Base-by-base conservation (phyloP, 2,113 vertebrate species). In the Gila orcuttii region DNA sequence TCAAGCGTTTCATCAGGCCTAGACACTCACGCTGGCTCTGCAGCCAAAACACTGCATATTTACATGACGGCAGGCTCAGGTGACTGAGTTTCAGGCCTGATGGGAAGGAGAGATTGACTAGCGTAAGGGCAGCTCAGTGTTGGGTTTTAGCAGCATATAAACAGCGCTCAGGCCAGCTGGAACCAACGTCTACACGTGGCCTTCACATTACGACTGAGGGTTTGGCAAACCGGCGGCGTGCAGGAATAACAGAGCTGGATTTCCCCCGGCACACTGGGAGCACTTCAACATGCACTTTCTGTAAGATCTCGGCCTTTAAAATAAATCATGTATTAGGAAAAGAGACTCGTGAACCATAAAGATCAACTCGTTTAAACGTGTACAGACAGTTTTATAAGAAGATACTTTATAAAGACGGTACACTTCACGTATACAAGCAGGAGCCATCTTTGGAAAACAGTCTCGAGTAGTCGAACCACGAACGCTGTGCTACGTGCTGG, bases 31-130 rank as follows among this genome's bases (percentile, higher is more conserved):
- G 4, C 31, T 74, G 88, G 89, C 89, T 8, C 82, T 85, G 83
- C 87, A 89, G 90, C 87, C 89, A 90, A 91, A 92, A 93, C 91
- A 91, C 88, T 42, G 36, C 19, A 42, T 42, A 23, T 42, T 42
- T 23, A 36, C 39, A 71, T 9, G 68, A 71, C 0, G 68, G 33
- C 36, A 23, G 1, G 33, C 36, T 71, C 68, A 9, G 2, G 82
- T 81, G 86, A 86, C 83, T 78, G 82, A 77, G 60, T 36, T 75
- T 47, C 33, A 47, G 55, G 42, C 68, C 55, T 42, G 23, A 71
- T 6, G 42, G 36, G 28, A 57, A 21, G 52, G 52, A 57, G 52
- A 57, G 52, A 19, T 57, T 57, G 47, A 15, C 47, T 50, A 50
- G 9, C 62, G 33, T 31, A 7, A 81, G 47, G 42, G 15, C 42